Evolutionary conservation across 2,113 vertebrate species (phyloP).

Genomic region (Misgurnus mizolepis): DNA sequence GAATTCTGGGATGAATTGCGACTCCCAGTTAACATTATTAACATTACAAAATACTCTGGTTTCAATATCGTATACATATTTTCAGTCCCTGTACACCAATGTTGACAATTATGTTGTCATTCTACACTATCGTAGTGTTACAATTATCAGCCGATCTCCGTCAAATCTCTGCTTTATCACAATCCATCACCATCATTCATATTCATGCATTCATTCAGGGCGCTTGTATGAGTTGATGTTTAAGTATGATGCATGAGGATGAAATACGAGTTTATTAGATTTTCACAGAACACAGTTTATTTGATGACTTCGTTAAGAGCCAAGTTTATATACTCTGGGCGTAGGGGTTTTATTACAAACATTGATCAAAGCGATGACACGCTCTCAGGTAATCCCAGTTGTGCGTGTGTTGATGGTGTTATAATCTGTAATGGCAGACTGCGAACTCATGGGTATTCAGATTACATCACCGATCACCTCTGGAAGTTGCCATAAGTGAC

Average conservation of each 20-base stretch:
- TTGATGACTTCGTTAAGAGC: slow-evolving; percentile 36
- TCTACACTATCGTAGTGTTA: background rate
- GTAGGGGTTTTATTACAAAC: slow-evolving; percentile 47
- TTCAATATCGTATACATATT: background rate
- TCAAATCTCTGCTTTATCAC: background rate
- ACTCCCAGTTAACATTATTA: too few species aligned
- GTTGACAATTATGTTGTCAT: background rate
- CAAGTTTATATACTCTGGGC: slow-evolving; percentile 40
- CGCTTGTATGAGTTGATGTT: background rate
- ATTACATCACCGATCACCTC: slow-evolving; percentile 27
- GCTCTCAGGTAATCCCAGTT: slow-evolving; percentile 26
- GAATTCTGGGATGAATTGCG: too few species aligned
- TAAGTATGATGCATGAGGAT: slow-evolving; percentile 8
- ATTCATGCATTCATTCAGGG: slow-evolving; percentile 20
- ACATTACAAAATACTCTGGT: background rate
- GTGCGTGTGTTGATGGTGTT: slow-evolving; percentile 35
- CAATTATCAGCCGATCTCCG: background rate
- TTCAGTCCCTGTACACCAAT: background rate
- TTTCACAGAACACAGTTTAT: slow-evolving; percentile 34
- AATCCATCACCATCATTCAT: background rate
- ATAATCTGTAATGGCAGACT: slow-evolving; percentile 39
- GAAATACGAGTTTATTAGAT: slow-evolving; percentile 36
- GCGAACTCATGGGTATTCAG: background rate
- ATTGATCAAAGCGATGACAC: slow-evolving; percentile 47
- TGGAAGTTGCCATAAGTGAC: slow-evolving; percentile 23